Evolutionary conservation across 2,797 vertebrate species (phyloP).

Genomic region (Alfaro cultratus): DNA sequence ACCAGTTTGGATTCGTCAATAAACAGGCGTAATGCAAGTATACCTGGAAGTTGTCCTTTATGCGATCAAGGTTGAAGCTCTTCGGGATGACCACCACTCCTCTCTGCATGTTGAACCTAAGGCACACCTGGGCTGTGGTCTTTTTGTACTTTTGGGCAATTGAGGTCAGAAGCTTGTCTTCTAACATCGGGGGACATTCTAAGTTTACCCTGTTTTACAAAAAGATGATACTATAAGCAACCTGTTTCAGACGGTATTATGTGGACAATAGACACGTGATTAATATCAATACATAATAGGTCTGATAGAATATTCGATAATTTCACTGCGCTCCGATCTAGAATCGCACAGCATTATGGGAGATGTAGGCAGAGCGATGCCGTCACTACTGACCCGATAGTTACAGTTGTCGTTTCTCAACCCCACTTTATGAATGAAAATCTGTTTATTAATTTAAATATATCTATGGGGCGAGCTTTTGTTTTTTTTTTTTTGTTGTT

Average conservation of each 20-base stretch:
- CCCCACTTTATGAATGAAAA: not conserved
- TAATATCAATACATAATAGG: too few species aligned
- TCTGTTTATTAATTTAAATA: not conserved
- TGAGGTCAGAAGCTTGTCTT: conserved; percentile 83
- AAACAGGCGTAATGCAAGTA: not conserved
- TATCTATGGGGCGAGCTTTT: not conserved
- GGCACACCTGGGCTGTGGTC: conserved; percentile 86
- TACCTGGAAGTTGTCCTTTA: conserved; percentile 92
- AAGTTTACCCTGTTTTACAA: conserved; percentile 88
- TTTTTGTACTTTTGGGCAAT: conserved; percentile 89
- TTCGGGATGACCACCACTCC: conserved; percentile 94
- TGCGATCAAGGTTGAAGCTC: conserved; percentile 86
- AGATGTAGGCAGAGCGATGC: too few species aligned
- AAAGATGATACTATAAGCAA: not conserved
- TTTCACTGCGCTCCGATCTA: too few species aligned
- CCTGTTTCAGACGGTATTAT: not conserved
- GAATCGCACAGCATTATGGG: too few species aligned
- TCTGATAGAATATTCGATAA: too few species aligned
- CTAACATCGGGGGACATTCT: conserved; percentile 86
- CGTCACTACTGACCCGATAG: too few species aligned
- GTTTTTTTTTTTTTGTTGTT: too few species aligned
- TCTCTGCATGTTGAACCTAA: conserved; percentile 91
- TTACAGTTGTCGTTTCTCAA: too few species aligned
- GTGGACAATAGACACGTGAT: too few species aligned
- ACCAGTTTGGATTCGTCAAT: not conserved